These are phyloP conservation scores for Spongilla lacustris DNA, from an alignment of 37 sponge, comb jelly and placozoan genomes.

Conservation along the genomic window DNA sequence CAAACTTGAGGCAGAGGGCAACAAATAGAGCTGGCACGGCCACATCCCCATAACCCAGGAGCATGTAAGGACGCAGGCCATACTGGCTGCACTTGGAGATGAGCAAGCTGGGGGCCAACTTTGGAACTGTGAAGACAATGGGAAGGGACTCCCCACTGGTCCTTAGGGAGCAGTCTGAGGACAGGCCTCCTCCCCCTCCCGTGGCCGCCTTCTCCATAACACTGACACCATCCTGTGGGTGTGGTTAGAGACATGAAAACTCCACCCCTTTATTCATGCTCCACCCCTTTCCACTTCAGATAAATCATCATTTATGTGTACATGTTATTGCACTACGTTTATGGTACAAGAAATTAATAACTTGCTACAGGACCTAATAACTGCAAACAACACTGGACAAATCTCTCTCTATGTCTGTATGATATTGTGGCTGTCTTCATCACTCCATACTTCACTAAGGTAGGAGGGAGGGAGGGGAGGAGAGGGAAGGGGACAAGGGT, in stretches of 20 bases:
- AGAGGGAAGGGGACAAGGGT: too few species aligned
- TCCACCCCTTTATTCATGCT: neutral
- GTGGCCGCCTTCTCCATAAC: slow-evolving; percentile 87
- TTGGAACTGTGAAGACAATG: slow-evolving; percentile 54
- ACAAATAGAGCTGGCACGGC: slow-evolving; percentile 75
- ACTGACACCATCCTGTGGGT: slow-evolving; percentile 70
- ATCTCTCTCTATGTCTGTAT: slow-evolving; percentile 71
- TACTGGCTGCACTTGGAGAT: slow-evolving; percentile 17
- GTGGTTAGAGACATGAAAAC: neutral
- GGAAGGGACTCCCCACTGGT: slow-evolving; percentile 14
- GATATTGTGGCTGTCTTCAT: slow-evolving; percentile 94
- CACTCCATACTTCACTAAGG: slow-evolving; percentile 78
- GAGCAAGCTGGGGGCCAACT: slow-evolving; percentile 12
- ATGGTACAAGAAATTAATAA: slow-evolving; percentile 17
- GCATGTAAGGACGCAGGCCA: neutral
- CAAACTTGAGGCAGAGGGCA: slow-evolving; percentile 52
- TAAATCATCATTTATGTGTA: slow-evolving; percentile 20
- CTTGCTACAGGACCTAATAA: too few species aligned
- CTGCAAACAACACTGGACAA: too few species aligned
- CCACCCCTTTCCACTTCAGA: neutral
- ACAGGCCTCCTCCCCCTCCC: slow-evolving; percentile 16
- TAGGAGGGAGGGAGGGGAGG: too few species aligned
- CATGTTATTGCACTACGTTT: slow-evolving; percentile 33
- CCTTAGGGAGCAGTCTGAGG: neutral
- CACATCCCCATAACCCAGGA: slow-evolving; percentile 84